These are phyloP conservation scores for Melipona bicolor DNA, from an alignment of 2,888 invertebrate species.

Conservation along the genomic window DNA sequence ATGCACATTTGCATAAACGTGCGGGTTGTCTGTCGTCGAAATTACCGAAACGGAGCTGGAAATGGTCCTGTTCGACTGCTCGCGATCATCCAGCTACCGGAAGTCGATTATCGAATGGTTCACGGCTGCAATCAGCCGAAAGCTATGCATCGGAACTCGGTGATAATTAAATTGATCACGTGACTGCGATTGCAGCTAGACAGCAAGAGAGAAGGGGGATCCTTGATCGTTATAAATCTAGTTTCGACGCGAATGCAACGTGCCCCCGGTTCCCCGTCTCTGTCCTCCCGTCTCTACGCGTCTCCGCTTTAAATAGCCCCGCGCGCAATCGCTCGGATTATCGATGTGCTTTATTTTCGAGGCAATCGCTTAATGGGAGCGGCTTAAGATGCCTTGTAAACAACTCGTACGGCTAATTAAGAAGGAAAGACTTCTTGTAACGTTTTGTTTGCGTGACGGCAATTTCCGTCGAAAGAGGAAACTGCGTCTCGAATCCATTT, in stretches of 20 bases:
- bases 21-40: neutral
- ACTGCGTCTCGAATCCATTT: neutral
- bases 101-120: conserved; percentile 8
- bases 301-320: conserved; percentile 30
- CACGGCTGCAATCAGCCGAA: conserved; percentile 4
- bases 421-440: conserved; percentile 27
- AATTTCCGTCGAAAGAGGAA: conserved; percentile 22
- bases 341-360: conserved; percentile 39
- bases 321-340: conserved; percentile 2
- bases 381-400: conserved; percentile 37
- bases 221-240: conserved; percentile 34
- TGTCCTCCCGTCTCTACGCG: neutral
- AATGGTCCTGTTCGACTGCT: neutral
- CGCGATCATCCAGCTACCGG: conserved; percentile 7
- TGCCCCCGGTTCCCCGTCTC: neutral
- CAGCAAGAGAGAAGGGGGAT: neutral
- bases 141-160: neutral
- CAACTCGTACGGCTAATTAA: conserved; percentile 34
- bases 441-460: conserved; percentile 22
- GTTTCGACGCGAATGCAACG: conserved; percentile 13
- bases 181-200: neutral
- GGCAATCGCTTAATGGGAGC: conserved; percentile 20
- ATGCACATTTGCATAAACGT: neutral
- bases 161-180: conserved; percentile 29
- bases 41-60: neutral